phyloP scores from a whole-genome alignment of 2,888 invertebrate species.

The Epirrhoe tristata region DNA sequence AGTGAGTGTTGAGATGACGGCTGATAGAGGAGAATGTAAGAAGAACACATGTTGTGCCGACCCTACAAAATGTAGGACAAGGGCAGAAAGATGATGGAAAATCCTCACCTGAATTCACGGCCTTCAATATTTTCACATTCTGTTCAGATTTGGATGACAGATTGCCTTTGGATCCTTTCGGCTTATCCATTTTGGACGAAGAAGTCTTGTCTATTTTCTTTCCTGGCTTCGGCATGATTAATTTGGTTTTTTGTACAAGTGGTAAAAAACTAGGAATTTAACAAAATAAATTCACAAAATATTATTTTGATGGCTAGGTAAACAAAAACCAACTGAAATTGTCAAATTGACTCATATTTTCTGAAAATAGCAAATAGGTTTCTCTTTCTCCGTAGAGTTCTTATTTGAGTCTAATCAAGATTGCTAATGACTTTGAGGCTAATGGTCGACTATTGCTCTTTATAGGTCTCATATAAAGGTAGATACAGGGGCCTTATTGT shows the following conservation, averaged over 20 bases:
- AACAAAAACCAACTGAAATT: constrained; percentile 12
- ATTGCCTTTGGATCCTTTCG: constrained; percentile 46
- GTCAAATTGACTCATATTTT: not conserved
- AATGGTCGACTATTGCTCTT: too few species aligned
- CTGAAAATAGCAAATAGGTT: not conserved
- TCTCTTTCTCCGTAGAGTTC: not conserved
- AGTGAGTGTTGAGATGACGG: too few species aligned
- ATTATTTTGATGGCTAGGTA: constrained; percentile 14
- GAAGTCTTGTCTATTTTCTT: constrained; percentile 38
- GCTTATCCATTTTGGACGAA: constrained; percentile 41
- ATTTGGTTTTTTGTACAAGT: not conserved
- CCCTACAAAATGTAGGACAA: too few species aligned
- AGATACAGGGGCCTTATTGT: too few species aligned
- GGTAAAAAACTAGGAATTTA: constrained; percentile 43
- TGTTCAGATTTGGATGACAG: constrained; percentile 53
- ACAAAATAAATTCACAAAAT: constrained; percentile 23
- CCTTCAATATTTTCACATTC: constrained; percentile 58
- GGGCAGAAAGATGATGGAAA: too few species aligned
- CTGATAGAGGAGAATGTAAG: too few species aligned
- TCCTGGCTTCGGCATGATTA: constrained; percentile 51
- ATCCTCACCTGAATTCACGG: constrained; percentile 45
- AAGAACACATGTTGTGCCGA: too few species aligned
- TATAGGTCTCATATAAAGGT: too few species aligned
- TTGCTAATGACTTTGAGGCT: too few species aligned
- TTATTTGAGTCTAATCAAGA: too few species aligned